phyloP scores from a whole-genome alignment of 2,113 vertebrate genomes.

The Sula dactylatra region DNA sequence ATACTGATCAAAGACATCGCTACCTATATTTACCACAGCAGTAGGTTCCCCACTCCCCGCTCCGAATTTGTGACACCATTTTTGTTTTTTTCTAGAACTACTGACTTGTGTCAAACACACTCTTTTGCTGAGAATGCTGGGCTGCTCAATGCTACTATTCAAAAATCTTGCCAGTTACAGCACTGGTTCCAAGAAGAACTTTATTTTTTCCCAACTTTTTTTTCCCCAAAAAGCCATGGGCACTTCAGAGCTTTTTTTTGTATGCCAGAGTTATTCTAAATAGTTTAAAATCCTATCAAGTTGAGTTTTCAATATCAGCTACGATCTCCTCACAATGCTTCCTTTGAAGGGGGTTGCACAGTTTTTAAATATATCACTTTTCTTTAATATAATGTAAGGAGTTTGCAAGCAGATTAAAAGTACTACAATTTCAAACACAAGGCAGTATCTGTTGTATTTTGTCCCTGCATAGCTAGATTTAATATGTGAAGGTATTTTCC shows the following conservation, averaged over 20 bases:
- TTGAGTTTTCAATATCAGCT: background rate
- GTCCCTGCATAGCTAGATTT: background rate
- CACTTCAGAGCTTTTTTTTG: background rate
- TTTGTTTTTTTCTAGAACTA: background rate
- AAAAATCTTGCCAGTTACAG: background rate
- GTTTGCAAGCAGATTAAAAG: background rate
- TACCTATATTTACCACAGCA: background rate
- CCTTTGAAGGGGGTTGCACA: background rate
- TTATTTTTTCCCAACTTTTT: background rate
- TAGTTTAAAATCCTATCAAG: background rate
- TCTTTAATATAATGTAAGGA: background rate
- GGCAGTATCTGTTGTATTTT: background rate
- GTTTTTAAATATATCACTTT: background rate
- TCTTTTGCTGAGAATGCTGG: background rate
- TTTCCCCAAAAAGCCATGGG: background rate
- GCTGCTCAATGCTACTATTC: background rate
- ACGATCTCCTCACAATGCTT: background rate
- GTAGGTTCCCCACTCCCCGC: background rate
- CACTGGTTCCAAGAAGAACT: background rate
- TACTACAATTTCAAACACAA: background rate
- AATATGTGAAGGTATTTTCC: background rate
- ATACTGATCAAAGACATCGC: background rate
- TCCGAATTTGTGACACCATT: background rate
- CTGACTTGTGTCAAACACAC: background rate
- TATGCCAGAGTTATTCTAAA: background rate